Percentiles rank a stretch among this genome's conserved stretches.
phyloP scores from a whole-genome alignment of 2,113 vertebrate species.

The Nanorana parkeri region DNA sequence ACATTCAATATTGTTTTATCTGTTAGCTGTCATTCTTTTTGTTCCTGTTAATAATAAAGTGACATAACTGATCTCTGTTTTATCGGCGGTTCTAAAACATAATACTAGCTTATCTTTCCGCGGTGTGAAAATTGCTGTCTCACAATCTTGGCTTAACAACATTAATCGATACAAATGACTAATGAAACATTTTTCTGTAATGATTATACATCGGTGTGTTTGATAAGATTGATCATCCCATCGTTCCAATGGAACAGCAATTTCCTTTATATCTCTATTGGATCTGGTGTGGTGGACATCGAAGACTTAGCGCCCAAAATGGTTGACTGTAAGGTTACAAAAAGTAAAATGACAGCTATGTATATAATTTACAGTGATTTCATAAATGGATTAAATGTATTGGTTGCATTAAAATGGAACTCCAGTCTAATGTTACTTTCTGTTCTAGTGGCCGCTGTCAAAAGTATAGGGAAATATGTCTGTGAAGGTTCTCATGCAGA shows the following conservation, averaged over 20 bases:
- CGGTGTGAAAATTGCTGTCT: not conserved
- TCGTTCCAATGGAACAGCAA: not conserved
- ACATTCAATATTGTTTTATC: not conserved
- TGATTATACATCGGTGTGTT: not conserved
- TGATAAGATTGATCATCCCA: not conserved
- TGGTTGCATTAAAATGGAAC: too few relatives aligned
- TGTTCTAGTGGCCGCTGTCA: too few relatives aligned
- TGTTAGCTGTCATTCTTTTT: not conserved
- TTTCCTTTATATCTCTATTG: too few relatives aligned
- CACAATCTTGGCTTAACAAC: not conserved
- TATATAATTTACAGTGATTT: too few relatives aligned
- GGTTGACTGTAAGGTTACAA: too few relatives aligned
- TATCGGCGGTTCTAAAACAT: not conserved
- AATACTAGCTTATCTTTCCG: not conserved
- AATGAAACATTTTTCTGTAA: not conserved
- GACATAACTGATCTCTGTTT: not conserved
- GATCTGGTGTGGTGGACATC: too few relatives aligned
- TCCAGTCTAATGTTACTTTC: too few relatives aligned
- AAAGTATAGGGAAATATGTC: too few relatives aligned
- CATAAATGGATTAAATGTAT: too few relatives aligned
- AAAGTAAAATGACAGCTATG: too few relatives aligned
- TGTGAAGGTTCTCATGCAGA: too few relatives aligned
- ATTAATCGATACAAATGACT: slow-evolving; percentile 2
- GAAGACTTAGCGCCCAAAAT: too few relatives aligned
- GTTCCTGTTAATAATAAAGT: not conserved